phyloP scores from a whole-genome alignment of 2,888 invertebrate species.

The Pammene aurita region DNA sequence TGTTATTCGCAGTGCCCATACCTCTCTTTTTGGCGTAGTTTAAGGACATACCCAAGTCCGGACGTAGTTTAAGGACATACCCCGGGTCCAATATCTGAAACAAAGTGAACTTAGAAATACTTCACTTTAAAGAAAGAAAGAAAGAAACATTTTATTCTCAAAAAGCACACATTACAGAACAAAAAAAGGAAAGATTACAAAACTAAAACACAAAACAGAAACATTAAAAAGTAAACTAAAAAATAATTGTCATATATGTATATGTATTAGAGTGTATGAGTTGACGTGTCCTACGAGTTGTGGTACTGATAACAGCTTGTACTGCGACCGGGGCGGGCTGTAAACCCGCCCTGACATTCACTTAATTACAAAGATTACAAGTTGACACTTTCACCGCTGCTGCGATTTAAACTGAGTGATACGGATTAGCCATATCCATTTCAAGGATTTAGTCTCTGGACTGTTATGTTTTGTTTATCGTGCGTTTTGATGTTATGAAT shows the following conservation, averaged over 20 bases:
- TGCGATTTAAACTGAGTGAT: slow-evolving; percentile 75
- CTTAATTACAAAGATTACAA: slow-evolving; percentile 83
- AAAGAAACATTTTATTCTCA: too few relatives aligned
- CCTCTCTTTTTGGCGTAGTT: too few relatives aligned
- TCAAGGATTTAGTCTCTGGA: slow-evolving; percentile 27
- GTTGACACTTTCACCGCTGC: slow-evolving; percentile 75
- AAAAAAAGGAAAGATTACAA: too few relatives aligned
- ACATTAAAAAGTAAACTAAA: too few relatives aligned
- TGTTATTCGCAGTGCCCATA: too few relatives aligned
- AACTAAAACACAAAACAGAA: too few relatives aligned
- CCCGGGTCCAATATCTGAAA: background rate
- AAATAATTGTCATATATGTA: too few relatives aligned
- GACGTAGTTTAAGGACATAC: too few relatives aligned
- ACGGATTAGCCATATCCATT: slow-evolving; percentile 70
- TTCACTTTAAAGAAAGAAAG: too few relatives aligned
- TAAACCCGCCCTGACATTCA: slow-evolving; percentile 74
- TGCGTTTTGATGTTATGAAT: slow-evolving; percentile 33
- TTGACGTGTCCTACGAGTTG: background rate
- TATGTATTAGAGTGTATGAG: too few relatives aligned
- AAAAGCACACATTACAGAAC: too few relatives aligned
- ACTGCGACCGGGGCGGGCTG: slow-evolving; percentile 41
- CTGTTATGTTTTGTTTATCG: slow-evolving; percentile 47
- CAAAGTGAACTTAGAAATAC: background rate
- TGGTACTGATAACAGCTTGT: slow-evolving; percentile 1
- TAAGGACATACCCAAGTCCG: too few relatives aligned